Evolutionary conservation across 2,888 invertebrate genomes (phyloP), one percentile per base, ranked within the genome.

Genomic region (Ceratothoa steindachneri): DNA sequence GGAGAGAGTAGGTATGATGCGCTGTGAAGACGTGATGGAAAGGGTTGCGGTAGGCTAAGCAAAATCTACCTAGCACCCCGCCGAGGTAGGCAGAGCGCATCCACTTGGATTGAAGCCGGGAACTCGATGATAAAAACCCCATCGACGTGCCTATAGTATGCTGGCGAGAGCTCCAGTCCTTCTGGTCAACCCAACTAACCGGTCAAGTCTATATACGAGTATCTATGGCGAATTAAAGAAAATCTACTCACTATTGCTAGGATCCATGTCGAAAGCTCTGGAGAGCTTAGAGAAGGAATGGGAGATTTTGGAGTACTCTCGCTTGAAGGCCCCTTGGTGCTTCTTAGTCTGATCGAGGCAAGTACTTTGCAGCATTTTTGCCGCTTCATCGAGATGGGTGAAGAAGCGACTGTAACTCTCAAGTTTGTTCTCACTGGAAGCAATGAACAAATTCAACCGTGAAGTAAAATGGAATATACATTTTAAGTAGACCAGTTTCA

Each of bases 271-370:
- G 82, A 97, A 89, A 0, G 96, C 91, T 81, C 90, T 89, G 2
- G 96, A 94, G 77, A 98, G 85, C 60, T 89, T 89, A 71, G 90
- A 90, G 83, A 98, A 92, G 15, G 94, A 90, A 82, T 92, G 91
- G 0, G 97, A 93, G 78, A 96, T 89, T 84, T 93, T 93, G 83
- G 92, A 91, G 84, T 91, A 95, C 83, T 99, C 98, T 82, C 92
- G 89, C 85, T 91, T 93, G 83, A 93, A 95, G 29, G 91, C 89
- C 19, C 89, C 91, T 83, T 91, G 90, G 84, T 92, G 91, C 82
- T 92, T 92, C 84, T 96, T 96, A 72, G 91, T 89, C 85, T 95
- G 95, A 82, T 95, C 93, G 69, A 89, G 85, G 73, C 92, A 89
- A 83, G 93, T 91, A 30, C 88, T 89, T 83, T 93, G 89, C 75